Evolutionary conservation across 2,888 invertebrate genomes (phyloP), one percentile per base, ranked within the genome.

Genomic region (Lomographa bimaculata): DNA sequence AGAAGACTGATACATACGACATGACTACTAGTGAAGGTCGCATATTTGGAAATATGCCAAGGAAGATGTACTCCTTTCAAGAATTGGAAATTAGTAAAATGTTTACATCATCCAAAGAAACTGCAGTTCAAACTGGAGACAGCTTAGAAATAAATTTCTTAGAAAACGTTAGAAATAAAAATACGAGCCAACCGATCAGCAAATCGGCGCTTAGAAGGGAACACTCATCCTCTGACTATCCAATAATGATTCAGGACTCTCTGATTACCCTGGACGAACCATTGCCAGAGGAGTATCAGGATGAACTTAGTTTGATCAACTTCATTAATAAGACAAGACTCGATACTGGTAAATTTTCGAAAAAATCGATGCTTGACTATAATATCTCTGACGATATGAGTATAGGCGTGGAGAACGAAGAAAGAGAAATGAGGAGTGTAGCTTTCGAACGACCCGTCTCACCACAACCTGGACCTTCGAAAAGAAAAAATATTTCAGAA

Each of bases 61-160:
- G 40, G 9, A 57, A 51, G 45, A 50, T 52, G 20, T 79, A 52
- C 44, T 78, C 81, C 1, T 85, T 77, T 49, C 57, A 75, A 4
- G 66, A 81, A 53, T 34, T 69, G 7, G 83, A 84, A 52, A 55
- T 85, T 40, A 46, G 46, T 7, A 79, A 71, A 57, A 67, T 75
- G 32, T 42, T 50, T 16, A 12, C 23, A 18, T 11, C 49, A 0
- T 18, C 26, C 3, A 48, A 17, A 30, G 74, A 82, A 20, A 60
- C 42, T 21, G 66, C 57, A 2, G 68, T 79, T 1, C 87, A 87
- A 68, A 86, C 87, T 0, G 77, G 74, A 14, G 66, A 65, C 1
- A 81, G 80, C 52, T 62, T 83, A 36, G 75, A 79, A 54, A 62
- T 76, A 32, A 33, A 50, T 3, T 17, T 25, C n/a, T n/a, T 34